Evolutionary conservation across 2,797 vertebrate genomes (phyloP), one percentile per base, ranked within the genome.

Genomic region (Aphelocoma californica): DNA sequence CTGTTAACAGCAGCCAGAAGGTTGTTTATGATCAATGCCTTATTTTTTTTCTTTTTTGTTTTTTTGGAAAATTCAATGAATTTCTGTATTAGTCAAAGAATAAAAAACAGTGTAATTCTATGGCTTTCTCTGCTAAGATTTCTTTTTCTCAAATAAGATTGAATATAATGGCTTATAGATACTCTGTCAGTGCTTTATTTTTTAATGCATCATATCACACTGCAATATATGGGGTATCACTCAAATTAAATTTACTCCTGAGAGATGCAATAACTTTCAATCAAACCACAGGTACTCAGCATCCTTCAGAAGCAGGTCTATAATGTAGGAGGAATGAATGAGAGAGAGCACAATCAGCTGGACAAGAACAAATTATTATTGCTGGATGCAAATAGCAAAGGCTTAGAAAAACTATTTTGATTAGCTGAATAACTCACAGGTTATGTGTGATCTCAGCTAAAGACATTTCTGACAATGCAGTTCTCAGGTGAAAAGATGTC

Each of bases 171-270:
- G 26, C 48, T 48, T 64, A 34, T 28, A 91, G 70, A 51, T 84
- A 44, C 19, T 86, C 48, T 0, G 0, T 57, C 70, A 81, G 36
- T 67, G 56, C 18, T 93, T 82, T 93, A 77, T 82, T 95, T 95
- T 92, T 71, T 86, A 88, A 80, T 85, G 67, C 78, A 88, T 65
- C 78, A 38, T 48, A 96, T 77, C 81, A 77, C 67, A 84, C 44
- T 57, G 66, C 70, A 88, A 91, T 94, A 73, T 73, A 53, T 71
- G 17, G 32, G 8, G 38, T 70, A 95, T 93, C 64, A 54, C 34
- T 92, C 91, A 96, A 84, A 95, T 92, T 81, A 86, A 93, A 92
- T 92, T 91, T 94, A 67, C 67, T 94, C 70, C 56, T 32, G 42
- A 86, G 86, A 91, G 45, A 75, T 36, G 32, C 34, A 90, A 86